Conservation (phyloP, 2,888 invertebrate genomes). For the Salpingus planirostris region DNA sequence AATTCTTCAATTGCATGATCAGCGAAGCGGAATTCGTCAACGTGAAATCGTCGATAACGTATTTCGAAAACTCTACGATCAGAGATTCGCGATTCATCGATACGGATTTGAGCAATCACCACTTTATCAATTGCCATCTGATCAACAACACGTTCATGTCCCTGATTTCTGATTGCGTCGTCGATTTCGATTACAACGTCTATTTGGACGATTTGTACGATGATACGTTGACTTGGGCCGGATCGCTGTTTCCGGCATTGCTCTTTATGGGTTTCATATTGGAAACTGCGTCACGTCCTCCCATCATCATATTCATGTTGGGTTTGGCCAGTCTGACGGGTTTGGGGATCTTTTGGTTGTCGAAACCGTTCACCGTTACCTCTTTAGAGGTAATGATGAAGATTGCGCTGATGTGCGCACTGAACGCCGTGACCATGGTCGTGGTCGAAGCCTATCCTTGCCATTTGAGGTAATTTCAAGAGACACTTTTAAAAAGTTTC, state of each 20-base stretch:
- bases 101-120: slow-evolving; percentile 51
- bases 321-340: slow-evolving; percentile 42
- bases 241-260: slow-evolving; percentile 43
- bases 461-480: slow-evolving; percentile 44
- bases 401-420: slow-evolving; percentile 43
- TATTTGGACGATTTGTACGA: slow-evolving; percentile 45
- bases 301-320: slow-evolving; percentile 31
- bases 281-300: slow-evolving; percentile 30
- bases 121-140: slow-evolving; percentile 53
- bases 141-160: slow-evolving; percentile 46
- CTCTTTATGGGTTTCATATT: slow-evolving; percentile 37
- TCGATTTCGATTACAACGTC: slow-evolving; percentile 50
- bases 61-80: slow-evolving; percentile 54
- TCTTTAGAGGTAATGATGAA: slow-evolving; percentile 40
- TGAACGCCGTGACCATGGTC: slow-evolving; percentile 44
- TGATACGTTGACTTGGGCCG: slow-evolving; percentile 36
- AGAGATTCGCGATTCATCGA: slow-evolving; percentile 62
- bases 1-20: slow-evolving; percentile 62
- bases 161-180: slow-evolving; percentile 36
- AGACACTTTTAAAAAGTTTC: slow-evolving; percentile 2
- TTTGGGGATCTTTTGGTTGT: slow-evolving; percentile 47
- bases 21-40: slow-evolving; percentile 59
- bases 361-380: slow-evolving; percentile 36
- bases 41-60: slow-evolving; percentile 61
- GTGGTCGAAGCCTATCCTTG: slow-evolving; percentile 51